phyloP scores from a whole-genome alignment of 2,797 vertebrate genomes.

The Phataginus tricuspis region DNA sequence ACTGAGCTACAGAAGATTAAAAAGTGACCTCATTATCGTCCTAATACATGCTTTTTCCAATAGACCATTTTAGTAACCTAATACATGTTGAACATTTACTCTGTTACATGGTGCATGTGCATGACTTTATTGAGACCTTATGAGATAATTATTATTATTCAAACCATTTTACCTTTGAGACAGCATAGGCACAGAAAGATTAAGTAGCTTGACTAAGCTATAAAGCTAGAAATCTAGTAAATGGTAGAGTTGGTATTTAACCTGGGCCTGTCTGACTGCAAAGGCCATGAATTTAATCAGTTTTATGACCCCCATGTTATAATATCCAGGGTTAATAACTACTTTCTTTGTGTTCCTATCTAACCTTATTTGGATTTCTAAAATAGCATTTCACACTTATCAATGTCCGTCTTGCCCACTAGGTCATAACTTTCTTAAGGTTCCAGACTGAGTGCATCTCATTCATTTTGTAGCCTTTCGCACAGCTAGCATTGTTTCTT shows the following conservation, averaged over 20 bases:
- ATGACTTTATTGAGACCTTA: not conserved
- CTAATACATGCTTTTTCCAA: not conserved
- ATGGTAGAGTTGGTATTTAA: not conserved
- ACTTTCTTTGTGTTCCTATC: not conserved
- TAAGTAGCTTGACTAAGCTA: not conserved
- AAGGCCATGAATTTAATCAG: not conserved
- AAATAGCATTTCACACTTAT: not conserved
- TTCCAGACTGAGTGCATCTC: not conserved
- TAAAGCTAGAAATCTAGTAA: not conserved
- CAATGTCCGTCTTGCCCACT: not conserved
- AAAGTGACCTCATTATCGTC: not conserved
- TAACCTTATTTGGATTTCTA: not conserved
- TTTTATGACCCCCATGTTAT: not conserved
- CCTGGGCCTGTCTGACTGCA: not conserved
- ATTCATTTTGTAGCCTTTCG: not conserved
- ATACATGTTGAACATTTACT: not conserved
- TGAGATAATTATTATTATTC: not conserved
- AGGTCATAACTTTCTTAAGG: not conserved
- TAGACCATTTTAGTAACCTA: not conserved
- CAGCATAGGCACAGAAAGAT: not conserved
- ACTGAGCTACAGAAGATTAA: not conserved
- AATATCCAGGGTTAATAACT: not conserved
- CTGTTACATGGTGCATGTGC: too few species aligned
- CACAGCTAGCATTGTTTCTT: not conserved
- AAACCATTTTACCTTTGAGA: not conserved